These are phyloP conservation scores for Perodicticus potto DNA, from an alignment of 2,797 vertebrate species.

Conservation along the genomic window DNA sequence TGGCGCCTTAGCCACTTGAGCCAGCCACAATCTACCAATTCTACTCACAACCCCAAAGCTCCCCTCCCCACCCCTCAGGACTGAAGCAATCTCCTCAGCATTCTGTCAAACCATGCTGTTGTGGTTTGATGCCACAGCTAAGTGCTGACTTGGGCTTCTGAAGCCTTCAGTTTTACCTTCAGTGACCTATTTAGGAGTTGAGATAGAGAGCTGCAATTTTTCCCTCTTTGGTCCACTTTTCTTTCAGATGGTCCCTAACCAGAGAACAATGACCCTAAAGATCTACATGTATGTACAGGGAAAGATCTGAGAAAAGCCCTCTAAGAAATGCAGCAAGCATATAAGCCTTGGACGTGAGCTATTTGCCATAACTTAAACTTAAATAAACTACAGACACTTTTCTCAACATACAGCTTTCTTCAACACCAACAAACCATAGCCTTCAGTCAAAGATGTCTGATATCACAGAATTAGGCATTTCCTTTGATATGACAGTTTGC, in stretches of 20 bases:
- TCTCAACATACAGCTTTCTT: conserved; percentile 49
- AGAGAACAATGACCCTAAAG: conserved; percentile 58
- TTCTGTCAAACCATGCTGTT: conserved; percentile 57
- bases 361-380: conserved; percentile 25
- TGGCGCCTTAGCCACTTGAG: too few species aligned
- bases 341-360: neutral
- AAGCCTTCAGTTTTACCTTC: conserved; percentile 71
- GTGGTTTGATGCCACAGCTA: conserved; percentile 71
- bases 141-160: conserved; percentile 70
- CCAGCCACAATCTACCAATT: neutral
- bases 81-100: conserved; percentile 68
- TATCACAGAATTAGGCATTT: conserved; percentile 37
- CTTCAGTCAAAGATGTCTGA: neutral
- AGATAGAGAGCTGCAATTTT: conserved; percentile 41
- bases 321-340: conserved; percentile 28
- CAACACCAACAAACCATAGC: conserved; percentile 14
- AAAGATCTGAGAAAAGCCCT: conserved; percentile 39
- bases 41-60: conserved; percentile 61
- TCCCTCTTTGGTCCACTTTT: conserved; percentile 62
- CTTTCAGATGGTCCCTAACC: conserved; percentile 53
- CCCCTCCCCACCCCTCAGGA: neutral
- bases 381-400: conserved; percentile 50
- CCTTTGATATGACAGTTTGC: neutral
- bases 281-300: neutral
- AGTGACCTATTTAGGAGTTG: conserved; percentile 78